Evolutionary conservation across 2,888 invertebrate species (phyloP).

Genomic region (Polylopha cassiicola): DNA sequence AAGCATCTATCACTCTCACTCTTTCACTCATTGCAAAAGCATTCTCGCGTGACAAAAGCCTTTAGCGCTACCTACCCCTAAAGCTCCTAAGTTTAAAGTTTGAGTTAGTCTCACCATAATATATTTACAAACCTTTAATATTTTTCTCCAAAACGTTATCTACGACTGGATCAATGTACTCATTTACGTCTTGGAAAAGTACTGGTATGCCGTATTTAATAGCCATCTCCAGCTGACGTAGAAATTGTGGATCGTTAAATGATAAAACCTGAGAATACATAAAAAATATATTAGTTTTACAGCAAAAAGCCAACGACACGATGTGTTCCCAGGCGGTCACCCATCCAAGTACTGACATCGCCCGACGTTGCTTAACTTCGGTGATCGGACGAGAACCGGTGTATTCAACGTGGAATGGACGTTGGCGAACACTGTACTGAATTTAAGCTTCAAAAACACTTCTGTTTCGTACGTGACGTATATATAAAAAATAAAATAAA

Average conservation of each 20-base stretch:
- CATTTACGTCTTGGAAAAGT: conserved; percentile 93
- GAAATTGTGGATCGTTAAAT: conserved; percentile 90
- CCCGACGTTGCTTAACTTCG: conserved; percentile 35
- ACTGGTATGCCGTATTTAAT: conserved; percentile 93
- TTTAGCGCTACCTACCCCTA: no score
- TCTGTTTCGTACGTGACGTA: no score
- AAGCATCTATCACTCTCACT: no score
- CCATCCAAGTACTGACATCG: conserved; percentile 35
- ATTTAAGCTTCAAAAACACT: no score
- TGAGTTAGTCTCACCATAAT: neutral
- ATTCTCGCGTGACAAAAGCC: no score
- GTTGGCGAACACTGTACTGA: no score
- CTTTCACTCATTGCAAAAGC: no score
- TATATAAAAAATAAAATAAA: neutral
- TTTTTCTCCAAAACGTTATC: conserved; percentile 92
- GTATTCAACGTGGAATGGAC: conserved; percentile 34
- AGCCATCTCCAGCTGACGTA: conserved; percentile 91
- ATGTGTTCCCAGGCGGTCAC: conserved; percentile 36
- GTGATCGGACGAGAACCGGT: conserved; percentile 37
- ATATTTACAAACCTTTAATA: conserved; percentile 79
- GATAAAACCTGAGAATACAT: conserved; percentile 77
- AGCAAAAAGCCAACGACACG: conserved; percentile 31
- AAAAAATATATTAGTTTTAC: no score
- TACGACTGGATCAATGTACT: conserved; percentile 93
- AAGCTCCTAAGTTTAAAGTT: no score